phyloP scores from a whole-genome alignment of 23 tunicate species.

The Diplosoma virens region DNA sequence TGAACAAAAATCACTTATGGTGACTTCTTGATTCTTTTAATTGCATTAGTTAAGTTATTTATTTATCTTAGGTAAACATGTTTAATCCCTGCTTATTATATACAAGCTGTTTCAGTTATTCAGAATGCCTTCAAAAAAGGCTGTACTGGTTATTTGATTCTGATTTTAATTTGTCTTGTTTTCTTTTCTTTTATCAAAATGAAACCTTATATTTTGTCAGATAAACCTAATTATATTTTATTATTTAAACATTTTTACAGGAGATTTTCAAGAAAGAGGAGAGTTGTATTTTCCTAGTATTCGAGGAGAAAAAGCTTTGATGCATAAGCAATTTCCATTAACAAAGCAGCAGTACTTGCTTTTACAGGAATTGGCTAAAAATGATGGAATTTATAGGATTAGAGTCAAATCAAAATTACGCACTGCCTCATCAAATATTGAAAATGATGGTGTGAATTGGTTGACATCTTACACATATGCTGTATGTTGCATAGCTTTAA shows the following conservation, averaged over 20 bases:
- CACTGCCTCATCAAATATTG: background rate
- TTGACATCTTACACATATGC: constrained; percentile 16
- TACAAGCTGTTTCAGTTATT: background rate
- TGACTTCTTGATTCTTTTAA: too few species aligned
- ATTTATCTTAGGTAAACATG: too few species aligned
- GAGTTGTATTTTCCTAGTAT: constrained; percentile 41
- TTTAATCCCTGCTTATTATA: too few species aligned
- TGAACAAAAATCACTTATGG: too few species aligned
- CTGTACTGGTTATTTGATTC: background rate
- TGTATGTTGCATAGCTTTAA: constrained; percentile 22
- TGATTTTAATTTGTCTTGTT: background rate
- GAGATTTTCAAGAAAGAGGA: constrained; percentile 25
- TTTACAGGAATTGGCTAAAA: constrained; percentile 1
- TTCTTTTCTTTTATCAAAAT: background rate
- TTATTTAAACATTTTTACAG: constrained; percentile 7
- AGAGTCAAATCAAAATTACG: constrained; percentile 11
- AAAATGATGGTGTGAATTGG: background rate
- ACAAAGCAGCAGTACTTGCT: background rate
- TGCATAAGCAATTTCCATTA: constrained; percentile 3
- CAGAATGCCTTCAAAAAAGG: background rate
- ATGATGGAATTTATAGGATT: constrained; percentile 31
- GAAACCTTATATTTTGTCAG: background rate
- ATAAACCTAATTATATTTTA: too few species aligned
- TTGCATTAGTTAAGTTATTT: too few species aligned
- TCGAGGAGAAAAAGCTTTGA: constrained; percentile 28